Conservation (phyloP, 2,888 invertebrate genomes). For the Leptothorax acervorum region DNA sequence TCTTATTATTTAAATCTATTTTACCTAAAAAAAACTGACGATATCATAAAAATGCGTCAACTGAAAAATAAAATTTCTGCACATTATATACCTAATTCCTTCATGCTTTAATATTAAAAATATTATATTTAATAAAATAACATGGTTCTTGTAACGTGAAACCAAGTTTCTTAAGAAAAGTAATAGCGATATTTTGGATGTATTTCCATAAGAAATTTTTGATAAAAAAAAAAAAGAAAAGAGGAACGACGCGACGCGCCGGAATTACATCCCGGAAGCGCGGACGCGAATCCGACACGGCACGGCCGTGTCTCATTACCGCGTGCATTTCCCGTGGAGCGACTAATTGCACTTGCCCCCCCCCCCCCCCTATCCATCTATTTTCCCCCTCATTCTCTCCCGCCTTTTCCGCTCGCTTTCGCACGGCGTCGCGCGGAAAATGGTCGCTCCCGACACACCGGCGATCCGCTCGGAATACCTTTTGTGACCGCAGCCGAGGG, state of each 20-base stretch:
- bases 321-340: conserved; percentile 77
- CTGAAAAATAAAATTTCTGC: background rate
- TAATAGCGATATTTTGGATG: background rate
- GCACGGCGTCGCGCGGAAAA: conserved; percentile 28
- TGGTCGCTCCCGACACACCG: conserved; percentile 12
- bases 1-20: background rate
- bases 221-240: conserved; percentile 45
- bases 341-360: conserved; percentile 77
- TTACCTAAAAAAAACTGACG: background rate
- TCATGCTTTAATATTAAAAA: background rate
- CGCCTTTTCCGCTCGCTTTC: conserved; percentile 47
- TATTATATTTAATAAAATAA: background rate
- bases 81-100: background rate
- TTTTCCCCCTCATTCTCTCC: conserved; percentile 45
- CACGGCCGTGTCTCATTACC: conserved; percentile 75
- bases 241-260: conserved; percentile 29
- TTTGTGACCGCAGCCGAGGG: conserved; percentile 57
- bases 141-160: background rate
- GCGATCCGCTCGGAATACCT: conserved; percentile 14
- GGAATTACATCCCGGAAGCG: conserved; percentile 73
- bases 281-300: conserved; percentile 52
- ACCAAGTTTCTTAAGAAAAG: background rate
- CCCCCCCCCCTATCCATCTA: background rate
- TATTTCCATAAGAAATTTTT: background rate
- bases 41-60: background rate